phyloP scores from a whole-genome alignment of 2,888 invertebrate genomes.

The Hydriomena furcata region DNA sequence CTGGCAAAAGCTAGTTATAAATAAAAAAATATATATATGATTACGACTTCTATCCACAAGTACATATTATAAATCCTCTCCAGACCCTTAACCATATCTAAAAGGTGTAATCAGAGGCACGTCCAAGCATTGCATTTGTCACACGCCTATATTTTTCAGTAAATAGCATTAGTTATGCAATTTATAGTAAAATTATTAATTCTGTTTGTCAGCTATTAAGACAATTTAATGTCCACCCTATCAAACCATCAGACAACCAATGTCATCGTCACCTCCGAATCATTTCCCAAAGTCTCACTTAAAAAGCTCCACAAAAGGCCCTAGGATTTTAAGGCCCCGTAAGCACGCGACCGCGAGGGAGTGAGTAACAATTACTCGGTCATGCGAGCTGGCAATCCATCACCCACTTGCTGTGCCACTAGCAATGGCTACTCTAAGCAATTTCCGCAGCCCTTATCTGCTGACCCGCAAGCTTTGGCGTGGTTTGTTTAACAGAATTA shows the following conservation, averaged over 20 bases:
- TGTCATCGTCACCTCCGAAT: conserved; percentile 33
- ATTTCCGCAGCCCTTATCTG: conserved; percentile 79
- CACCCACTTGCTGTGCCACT: conserved; percentile 72
- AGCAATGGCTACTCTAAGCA: conserved; percentile 74
- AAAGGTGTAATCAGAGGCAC: too few relatives aligned
- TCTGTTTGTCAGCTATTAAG: too few relatives aligned
- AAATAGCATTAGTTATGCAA: too few relatives aligned
- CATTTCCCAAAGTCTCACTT: conserved; percentile 43
- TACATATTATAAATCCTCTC: too few relatives aligned
- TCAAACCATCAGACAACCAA: conserved; percentile 7
- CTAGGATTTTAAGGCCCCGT: conserved; percentile 54
- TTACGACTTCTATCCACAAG: too few relatives aligned
- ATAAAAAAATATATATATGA: too few relatives aligned
- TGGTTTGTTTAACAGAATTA: conserved; percentile 80
- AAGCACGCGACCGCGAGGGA: conserved; percentile 66
- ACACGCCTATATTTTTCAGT: too few relatives aligned
- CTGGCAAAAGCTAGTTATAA: too few relatives aligned
- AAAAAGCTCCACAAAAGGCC: conserved; percentile 57
- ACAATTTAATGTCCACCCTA: conserved; percentile 4
- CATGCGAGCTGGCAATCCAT: conserved; percentile 79
- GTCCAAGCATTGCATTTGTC: too few relatives aligned
- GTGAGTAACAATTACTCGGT: conserved; percentile 79
- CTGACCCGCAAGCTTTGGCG: conserved; percentile 61
- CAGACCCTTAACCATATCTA: too few relatives aligned
- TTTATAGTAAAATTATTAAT: too few relatives aligned